phyloP scores from a whole-genome alignment of 1,140 invertebrate genomes.

The Nomia melanderi region DNA sequence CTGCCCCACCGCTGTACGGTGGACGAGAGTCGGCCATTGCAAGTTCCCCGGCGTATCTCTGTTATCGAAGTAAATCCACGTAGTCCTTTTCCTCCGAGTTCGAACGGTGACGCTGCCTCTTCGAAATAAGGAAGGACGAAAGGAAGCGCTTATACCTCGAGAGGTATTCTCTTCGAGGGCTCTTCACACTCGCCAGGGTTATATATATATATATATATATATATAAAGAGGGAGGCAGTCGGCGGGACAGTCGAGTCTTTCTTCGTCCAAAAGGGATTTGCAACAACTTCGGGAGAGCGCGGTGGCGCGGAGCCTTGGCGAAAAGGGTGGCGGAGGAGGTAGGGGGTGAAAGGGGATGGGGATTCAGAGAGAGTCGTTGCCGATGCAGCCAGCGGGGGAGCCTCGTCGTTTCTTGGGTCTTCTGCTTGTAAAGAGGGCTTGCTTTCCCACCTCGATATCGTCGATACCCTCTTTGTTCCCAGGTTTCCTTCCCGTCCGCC shows the following conservation, averaged over 20 bases:
- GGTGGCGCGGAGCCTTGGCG: too few relatives aligned
- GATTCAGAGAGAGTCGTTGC: conserved; percentile 35
- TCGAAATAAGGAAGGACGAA: conserved; percentile 58
- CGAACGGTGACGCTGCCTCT: conserved; percentile 40
- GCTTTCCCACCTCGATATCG: conserved; percentile 54
- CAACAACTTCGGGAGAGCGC: conserved; percentile 41
- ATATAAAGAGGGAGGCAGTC: too few relatives aligned
- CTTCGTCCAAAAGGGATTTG: conserved; percentile 62
- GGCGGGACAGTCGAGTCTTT: conserved; percentile 13
- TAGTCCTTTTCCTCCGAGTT: conserved; percentile 52
- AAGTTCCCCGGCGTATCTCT: conserved; percentile 58
- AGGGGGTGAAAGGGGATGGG: not conserved
- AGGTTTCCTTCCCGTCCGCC: conserved; percentile 22
- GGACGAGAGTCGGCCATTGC: conserved; percentile 36
- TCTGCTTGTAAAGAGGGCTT: conserved; percentile 43
- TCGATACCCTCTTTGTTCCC: conserved; percentile 54
- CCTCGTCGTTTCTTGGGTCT: conserved; percentile 39
- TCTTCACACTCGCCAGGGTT: conserved; percentile 38
- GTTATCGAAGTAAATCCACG: conserved; percentile 68
- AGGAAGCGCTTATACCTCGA: conserved; percentile 63
- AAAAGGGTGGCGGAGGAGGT: not conserved
- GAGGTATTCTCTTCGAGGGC: conserved; percentile 61
- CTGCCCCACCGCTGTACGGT: too few relatives aligned
- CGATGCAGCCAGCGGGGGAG: conserved; percentile 31
- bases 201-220: conserved; percentile 30